Evolutionary conservation across 2,888 invertebrate genomes (phyloP).

Genomic region (Caenorhabditis japonica): DNA sequence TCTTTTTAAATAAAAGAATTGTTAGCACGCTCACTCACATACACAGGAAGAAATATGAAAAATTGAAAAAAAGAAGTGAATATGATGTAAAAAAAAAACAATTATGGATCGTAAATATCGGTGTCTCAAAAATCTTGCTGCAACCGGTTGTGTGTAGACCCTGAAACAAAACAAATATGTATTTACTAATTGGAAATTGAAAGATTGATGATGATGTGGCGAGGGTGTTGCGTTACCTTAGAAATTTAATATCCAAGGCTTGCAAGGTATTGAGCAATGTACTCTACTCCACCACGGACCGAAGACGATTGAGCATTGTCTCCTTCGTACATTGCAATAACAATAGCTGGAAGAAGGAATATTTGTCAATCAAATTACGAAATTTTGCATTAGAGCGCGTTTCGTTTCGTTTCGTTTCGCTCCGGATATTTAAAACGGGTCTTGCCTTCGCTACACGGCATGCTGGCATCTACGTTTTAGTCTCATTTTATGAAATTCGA

Average conservation of each 20-base stretch:
- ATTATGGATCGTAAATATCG: no score
- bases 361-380: background rate
- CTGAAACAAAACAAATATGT: constrained; percentile 10
- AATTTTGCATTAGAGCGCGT: background rate
- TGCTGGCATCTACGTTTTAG: no score
- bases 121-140: no score
- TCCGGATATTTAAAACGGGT: no score
- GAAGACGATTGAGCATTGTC: constrained; percentile 69
- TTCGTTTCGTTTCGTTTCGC: no score
- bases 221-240: constrained; percentile 25
- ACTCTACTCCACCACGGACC: constrained; percentile 74
- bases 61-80: constrained; percentile 2
- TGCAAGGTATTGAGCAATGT: constrained; percentile 67
- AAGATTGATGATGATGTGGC: constrained; percentile 6
- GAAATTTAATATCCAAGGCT: constrained; percentile 66
- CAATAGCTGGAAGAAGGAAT: constrained; percentile 56
- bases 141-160: no score
- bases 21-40: no score
- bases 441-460: no score
- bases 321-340: constrained; percentile 76
- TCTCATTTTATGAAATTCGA: no score
- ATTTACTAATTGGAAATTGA: constrained; percentile 8
- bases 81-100: background rate
- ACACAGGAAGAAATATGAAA: background rate
- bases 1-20: constrained; percentile 8